phyloP scores from a whole-genome alignment of 2,797 vertebrate genomes.

The Eospalax fontanierii region DNA sequence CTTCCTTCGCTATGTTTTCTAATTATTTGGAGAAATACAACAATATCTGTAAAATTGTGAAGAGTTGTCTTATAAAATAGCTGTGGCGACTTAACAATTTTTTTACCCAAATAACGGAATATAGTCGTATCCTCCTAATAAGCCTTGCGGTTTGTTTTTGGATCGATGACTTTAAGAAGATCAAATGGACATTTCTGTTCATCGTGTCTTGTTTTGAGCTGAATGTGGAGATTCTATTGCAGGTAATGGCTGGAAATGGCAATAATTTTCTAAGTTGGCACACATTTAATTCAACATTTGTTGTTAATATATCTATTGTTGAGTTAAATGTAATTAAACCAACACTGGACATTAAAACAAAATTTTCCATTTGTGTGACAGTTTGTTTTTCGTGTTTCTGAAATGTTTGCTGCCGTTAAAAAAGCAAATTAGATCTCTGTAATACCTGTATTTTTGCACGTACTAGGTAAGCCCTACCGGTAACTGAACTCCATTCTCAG shows the following conservation, averaged over 20 bases:
- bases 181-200: not conserved
- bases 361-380: not conserved
- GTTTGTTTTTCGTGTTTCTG: conserved; percentile 30
- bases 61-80: conserved; percentile 5
- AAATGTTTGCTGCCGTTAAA: not conserved
- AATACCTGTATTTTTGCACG: not conserved
- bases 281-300: not conserved
- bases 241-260: not conserved
- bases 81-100: not conserved
- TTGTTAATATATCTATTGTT: not conserved
- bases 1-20: not conserved
- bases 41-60: not conserved
- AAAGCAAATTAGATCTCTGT: not conserved
- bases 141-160: not conserved
- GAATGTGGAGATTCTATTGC: not conserved
- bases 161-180: not conserved
- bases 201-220: not conserved
- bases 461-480: not conserved
- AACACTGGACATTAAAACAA: not conserved
- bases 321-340: not conserved
- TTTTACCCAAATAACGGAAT: not conserved
- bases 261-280: not conserved
- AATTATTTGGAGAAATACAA: not conserved
- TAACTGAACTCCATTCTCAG: not conserved
- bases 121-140: not conserved